These are phyloP conservation scores for Scyliorhinus canicula DNA, from an alignment of 2,797 vertebrate species.

Conservation along the genomic window DNA sequence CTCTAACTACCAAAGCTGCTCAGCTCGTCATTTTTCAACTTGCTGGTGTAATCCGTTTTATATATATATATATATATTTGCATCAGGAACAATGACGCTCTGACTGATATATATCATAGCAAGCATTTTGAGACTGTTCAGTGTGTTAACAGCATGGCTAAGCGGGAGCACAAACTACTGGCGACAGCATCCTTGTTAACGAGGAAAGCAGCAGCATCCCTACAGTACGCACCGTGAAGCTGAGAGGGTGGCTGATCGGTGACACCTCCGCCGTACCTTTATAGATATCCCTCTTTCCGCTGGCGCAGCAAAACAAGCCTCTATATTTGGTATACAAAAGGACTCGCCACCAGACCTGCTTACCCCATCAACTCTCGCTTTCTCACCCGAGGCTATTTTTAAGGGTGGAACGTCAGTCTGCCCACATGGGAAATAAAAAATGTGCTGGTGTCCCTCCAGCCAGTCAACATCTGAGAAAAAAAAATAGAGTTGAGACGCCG, in stretches of 20 bases:
- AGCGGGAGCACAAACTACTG: not conserved
- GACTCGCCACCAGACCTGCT: not conserved
- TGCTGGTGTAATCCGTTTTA: not conserved
- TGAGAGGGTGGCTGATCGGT: not conserved
- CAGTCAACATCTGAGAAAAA: not conserved
- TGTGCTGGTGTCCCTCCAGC: not conserved
- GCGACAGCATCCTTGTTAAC: not conserved
- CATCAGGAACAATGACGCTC: not conserved
- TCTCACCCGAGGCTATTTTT: conserved; percentile 26
- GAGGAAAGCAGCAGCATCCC: not conserved
- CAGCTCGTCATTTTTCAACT: not conserved
- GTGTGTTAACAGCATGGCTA: not conserved
- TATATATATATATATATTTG: too few species aligned
- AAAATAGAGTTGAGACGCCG: not conserved
- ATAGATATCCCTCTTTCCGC: not conserved
- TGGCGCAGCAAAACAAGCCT: not conserved
- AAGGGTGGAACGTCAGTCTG: not conserved
- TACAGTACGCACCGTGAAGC: not conserved
- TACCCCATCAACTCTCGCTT: not conserved
- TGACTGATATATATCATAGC: not conserved
- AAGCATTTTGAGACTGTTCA: not conserved
- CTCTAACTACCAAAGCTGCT: too few species aligned
- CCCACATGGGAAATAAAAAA: not conserved
- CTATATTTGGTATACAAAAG: conserved; percentile 27
- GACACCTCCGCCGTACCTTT: not conserved